A percentile compares a stretch with the other conserved stretches of the same genome.
phyloP scores from a whole-genome alignment of 1,140 invertebrate species.

The Luehdorfia chinensis region DNA sequence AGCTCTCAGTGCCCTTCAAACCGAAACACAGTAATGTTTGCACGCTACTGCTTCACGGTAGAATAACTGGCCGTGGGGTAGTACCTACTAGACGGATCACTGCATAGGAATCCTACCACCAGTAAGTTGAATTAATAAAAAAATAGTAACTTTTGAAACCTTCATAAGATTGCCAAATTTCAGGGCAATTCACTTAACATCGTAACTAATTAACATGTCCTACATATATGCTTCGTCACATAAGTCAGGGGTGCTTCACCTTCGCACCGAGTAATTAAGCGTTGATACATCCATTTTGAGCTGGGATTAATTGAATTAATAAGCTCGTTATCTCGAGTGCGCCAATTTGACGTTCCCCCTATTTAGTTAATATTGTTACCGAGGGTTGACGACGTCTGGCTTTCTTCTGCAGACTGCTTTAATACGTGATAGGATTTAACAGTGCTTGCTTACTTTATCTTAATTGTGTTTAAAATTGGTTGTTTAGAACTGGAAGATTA shows the following conservation, averaged over 20 bases:
- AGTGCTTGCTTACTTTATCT: slow-evolving; percentile 15
- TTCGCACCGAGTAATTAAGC: slow-evolving; percentile 30
- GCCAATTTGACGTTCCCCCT: slow-evolving; percentile 37
- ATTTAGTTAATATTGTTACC: slow-evolving; percentile 30
- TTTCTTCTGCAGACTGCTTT: slow-evolving; percentile 11
- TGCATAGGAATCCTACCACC: too few species aligned
- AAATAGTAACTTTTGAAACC: too few species aligned
- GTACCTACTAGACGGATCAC: too few species aligned
- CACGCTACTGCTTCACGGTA: too few species aligned
- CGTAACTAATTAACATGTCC: slow-evolving; percentile 37
- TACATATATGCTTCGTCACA: background rate
- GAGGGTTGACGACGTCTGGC: slow-evolving; percentile 22
- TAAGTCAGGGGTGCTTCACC: slow-evolving; percentile 25
- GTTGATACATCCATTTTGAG: slow-evolving; percentile 34
- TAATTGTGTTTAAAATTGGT: slow-evolving; percentile 14
- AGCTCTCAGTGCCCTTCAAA: too few species aligned
- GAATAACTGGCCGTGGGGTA: too few species aligned
- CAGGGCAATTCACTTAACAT: too few species aligned
- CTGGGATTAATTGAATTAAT: slow-evolving; percentile 59
- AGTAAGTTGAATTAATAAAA: too few species aligned
- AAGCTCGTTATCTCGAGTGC: slow-evolving; percentile 53
- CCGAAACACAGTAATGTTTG: too few species aligned
- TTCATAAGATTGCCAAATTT: too few species aligned
- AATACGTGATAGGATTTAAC: slow-evolving; percentile 13
- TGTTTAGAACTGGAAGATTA: slow-evolving; percentile 3